These are phyloP conservation scores for Argyresthia goedartella DNA, from an alignment of 2,888 invertebrate genomes.

Conservation along the genomic window DNA sequence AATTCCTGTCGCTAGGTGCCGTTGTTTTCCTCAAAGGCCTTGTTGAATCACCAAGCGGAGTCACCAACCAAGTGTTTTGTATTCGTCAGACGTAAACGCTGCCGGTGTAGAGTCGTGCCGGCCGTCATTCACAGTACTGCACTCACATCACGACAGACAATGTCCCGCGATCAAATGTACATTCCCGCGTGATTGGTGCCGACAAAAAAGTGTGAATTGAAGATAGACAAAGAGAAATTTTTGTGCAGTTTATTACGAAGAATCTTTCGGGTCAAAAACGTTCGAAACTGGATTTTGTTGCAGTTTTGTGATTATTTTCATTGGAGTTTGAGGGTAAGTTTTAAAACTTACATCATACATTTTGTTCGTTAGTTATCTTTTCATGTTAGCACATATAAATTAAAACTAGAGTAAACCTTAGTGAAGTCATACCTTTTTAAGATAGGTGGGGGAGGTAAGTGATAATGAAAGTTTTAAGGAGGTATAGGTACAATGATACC, in stretches of 20 bases:
- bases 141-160: constrained; percentile 36
- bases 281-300: constrained; percentile 16
- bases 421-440: no score
- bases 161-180: constrained; percentile 47
- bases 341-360: background rate
- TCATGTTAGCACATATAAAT: no score
- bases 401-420: no score
- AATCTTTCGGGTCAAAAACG: constrained; percentile 29
- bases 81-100: constrained; percentile 51
- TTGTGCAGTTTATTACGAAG: constrained; percentile 41
- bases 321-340: constrained; percentile 26
- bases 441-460: no score
- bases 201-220: constrained; percentile 51
- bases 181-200: constrained; percentile 42
- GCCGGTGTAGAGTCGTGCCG: constrained; percentile 39
- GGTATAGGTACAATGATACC: no score
- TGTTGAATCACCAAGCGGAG: background rate
- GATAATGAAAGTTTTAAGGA: no score
- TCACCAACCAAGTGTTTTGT: constrained; percentile 27
- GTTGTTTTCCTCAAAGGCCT: constrained; percentile 2
- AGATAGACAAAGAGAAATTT: constrained; percentile 34
- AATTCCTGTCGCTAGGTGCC: constrained; percentile 24
- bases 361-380: no score
- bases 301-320: constrained; percentile 27
- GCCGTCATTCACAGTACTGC: constrained; percentile 22